Percentiles rank a stretch among this genome's conserved stretches.
phyloP scores from a whole-genome alignment of 1,140 invertebrate species.

The Onthophagus taurus region DNA sequence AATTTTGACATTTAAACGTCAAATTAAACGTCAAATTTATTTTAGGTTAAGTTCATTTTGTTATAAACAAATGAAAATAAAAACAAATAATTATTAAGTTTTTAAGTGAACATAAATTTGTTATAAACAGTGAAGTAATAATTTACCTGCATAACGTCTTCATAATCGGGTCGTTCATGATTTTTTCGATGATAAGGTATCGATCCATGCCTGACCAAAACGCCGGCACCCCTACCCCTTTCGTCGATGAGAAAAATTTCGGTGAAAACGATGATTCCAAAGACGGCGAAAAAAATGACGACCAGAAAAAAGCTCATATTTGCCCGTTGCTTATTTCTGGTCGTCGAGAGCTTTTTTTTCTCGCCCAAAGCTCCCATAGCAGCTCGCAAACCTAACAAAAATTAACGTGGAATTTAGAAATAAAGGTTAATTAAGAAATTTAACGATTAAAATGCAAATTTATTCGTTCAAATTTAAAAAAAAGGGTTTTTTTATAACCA shows the following conservation, averaged over 20 bases:
- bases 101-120: background rate
- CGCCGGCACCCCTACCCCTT: constrained; percentile 39
- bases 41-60: too few species aligned
- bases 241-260: constrained; percentile 71
- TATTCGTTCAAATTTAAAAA: too few species aligned
- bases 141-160: constrained; percentile 32
- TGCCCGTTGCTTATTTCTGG: constrained; percentile 59
- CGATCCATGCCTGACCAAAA: constrained; percentile 40
- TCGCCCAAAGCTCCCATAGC: too few species aligned
- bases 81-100: constrained; percentile 3
- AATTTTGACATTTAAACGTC: too few species aligned
- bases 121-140: background rate
- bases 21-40: too few species aligned
- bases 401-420: too few species aligned
- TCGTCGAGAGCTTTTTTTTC: constrained; percentile 10
- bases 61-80: too few species aligned
- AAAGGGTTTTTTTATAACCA: too few species aligned
- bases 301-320: constrained; percentile 82
- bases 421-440: too few species aligned
- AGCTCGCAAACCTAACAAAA: too few species aligned
- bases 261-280: constrained; percentile 72
- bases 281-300: constrained; percentile 81
- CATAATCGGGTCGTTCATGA: constrained; percentile 29
- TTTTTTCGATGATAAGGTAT: constrained; percentile 27
- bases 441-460: too few species aligned